Percentiles rank a stretch among this genome's conserved stretches.
Conservation (phyloP, 1,140 invertebrate species). For the Acromyrmex charruanus region DNA sequence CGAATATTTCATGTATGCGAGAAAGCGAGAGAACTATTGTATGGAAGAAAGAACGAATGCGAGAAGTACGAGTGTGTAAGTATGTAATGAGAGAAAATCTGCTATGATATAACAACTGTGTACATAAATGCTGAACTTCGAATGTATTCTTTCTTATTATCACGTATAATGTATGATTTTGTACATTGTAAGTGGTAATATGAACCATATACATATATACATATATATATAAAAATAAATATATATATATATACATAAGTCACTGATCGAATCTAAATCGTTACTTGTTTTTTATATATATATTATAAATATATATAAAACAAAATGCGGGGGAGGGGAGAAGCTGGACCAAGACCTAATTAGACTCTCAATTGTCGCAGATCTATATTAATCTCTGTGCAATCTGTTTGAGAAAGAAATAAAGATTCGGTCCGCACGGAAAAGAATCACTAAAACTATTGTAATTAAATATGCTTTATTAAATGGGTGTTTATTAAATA, state of each 20-base stretch:
- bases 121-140: slow-evolving; percentile 85
- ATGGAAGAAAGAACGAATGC: slow-evolving; percentile 71
- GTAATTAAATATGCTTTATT: slow-evolving; percentile 86
- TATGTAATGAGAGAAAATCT: slow-evolving; percentile 71
- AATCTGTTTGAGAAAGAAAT: slow-evolving; percentile 67
- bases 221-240: slow-evolving; percentile 66
- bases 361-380: slow-evolving; percentile 64
- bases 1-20: slow-evolving; percentile 43
- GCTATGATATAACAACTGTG: slow-evolving; percentile 83
- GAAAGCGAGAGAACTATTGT: slow-evolving; percentile 72
- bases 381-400: slow-evolving; percentile 68
- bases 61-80: slow-evolving; percentile 65
- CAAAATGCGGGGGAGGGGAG: slow-evolving; percentile 5
- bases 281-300: slow-evolving; percentile 86
- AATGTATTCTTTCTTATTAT: slow-evolving; percentile 85
- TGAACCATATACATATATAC: slow-evolving; percentile 74
- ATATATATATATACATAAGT: slow-evolving; percentile 77
- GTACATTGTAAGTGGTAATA: slow-evolving; percentile 53
- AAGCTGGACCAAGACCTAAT: slow-evolving; percentile 72
- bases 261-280: slow-evolving; percentile 84
- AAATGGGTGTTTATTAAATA: slow-evolving; percentile 86
- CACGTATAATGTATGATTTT: slow-evolving; percentile 56
- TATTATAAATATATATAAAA: slow-evolving; percentile 82
- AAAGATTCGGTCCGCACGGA: slow-evolving; percentile 70
- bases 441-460: slow-evolving; percentile 80